Base-by-base conservation (phyloP, 2,888 invertebrate species). In the Athalia circularis region DNA sequence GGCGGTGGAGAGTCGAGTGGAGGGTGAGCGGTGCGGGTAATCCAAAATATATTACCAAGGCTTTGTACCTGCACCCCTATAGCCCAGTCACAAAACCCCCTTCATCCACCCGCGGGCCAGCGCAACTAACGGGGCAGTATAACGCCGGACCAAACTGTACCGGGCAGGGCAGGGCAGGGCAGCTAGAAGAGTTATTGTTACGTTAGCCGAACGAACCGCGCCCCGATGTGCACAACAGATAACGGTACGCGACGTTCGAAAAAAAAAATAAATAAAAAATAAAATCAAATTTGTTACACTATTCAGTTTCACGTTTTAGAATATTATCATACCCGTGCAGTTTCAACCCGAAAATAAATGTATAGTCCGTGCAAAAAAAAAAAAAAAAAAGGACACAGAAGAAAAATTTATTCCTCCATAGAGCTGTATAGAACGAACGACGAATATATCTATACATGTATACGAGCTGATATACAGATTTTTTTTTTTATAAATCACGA, bases 31-130 rank as follows among this genome's bases (percentile, higher is more conserved):
- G 78, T 64, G 78, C 43, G 43, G 78, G 68, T 70, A 83, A 83
- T 83, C 82, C 85, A 87, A 88, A 88, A 88, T 88, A 88, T 87
- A 88, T 88, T 87, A 88, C 85, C 83, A 82, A 81, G 81, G 87
- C 88, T 88, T 88, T 87, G 87, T 88, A 86, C 84, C 87, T 29
- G 29, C 29, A 64, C 75, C 75, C 59, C 59, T 54, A 29, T 54
- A 11, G 54, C 52, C 68, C 54, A 54, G 68, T 68, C 68, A 43
- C 43, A 68, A 68, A 5, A 9, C 68, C 64, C 29, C 50, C 50
- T n/a, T 29, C 62, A 75, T 48, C 74, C 45, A 75, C 62, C 62
- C 54, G n/a, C 15, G 52, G 68, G 54, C 29, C 43, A 67, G 68
- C 54, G 59, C 59, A 48, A 15, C 54, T 4, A 68, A 68, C 54